A percentile compares a stretch with the other conserved stretches of the same genome.
phyloP scores from a whole-genome alignment of 2,888 invertebrate genomes.

The Elegia similella region DNA sequence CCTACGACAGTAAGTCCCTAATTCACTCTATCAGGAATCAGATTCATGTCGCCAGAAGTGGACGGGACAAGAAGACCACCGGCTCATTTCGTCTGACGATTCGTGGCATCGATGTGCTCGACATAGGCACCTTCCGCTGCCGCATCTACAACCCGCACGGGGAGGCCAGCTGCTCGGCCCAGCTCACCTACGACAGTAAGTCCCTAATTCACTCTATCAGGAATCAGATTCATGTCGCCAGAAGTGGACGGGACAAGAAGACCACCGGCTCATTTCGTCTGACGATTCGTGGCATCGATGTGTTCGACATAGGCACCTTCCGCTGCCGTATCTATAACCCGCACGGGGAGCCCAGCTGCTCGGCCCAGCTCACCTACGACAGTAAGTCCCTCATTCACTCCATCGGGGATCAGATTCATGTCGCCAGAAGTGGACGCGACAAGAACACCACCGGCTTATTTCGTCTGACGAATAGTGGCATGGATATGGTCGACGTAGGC shows the following conservation, averaged over 20 bases:
- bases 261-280: conserved; percentile 91
- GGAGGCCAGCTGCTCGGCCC: conserved; percentile 89
- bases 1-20: conserved; percentile 87
- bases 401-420: too few species aligned
- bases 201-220: conserved; percentile 20
- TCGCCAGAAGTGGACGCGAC: too few species aligned
- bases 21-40: too few species aligned
- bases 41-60: neutral
- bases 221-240: neutral
- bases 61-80: conserved; percentile 89
- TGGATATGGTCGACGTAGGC: too few species aligned
- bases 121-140: conserved; percentile 92
- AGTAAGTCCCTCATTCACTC: too few species aligned
- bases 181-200: conserved; percentile 91
- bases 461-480: too few species aligned
- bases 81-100: conserved; percentile 92
- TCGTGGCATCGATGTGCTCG: conserved; percentile 87
- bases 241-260: conserved; percentile 85
- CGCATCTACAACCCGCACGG: conserved; percentile 93
- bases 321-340: conserved; percentile 91
- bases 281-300: conserved; percentile 88
- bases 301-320: conserved; percentile 92
- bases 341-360: conserved; percentile 91
- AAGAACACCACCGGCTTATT: too few species aligned
- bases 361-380: conserved; percentile 89